Evolutionary conservation across 2,888 invertebrate species (phyloP).

Genomic region (Apamea sordens): DNA sequence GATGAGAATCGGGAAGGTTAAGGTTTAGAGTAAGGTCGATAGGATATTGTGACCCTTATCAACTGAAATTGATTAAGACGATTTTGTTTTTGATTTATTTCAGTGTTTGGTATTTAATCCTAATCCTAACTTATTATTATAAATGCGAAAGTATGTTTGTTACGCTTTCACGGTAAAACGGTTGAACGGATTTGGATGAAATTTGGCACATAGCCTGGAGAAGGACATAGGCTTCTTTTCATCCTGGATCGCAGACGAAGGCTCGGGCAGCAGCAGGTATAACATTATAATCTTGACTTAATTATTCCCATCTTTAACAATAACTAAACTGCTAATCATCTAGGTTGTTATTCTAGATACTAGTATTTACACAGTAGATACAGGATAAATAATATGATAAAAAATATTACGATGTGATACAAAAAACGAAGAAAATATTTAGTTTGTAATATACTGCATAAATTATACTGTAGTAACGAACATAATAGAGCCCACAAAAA

Average conservation of each 20-base stretch:
- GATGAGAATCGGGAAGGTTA: conserved; percentile 33
- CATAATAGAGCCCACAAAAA: neutral
- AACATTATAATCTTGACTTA: neutral
- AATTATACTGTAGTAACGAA: neutral
- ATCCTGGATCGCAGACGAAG: too few species aligned
- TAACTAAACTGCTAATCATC: neutral
- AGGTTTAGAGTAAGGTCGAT: conserved; percentile 30
- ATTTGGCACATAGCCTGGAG: too few species aligned
- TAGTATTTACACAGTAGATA: neutral
- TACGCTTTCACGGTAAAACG: too few species aligned
- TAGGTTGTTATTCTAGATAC: too few species aligned
- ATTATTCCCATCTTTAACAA: neutral
- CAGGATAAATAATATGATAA: neutral
- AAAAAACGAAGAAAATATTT: neutral
- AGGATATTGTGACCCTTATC: conserved; percentile 41
- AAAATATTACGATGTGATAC: neutral
- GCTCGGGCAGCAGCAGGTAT: too few species aligned
- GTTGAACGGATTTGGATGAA: too few species aligned
- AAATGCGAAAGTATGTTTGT: too few species aligned
- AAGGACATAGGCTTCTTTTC: too few species aligned
- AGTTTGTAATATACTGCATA: neutral
- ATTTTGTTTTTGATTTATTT: neutral
- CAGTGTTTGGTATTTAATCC: neutral
- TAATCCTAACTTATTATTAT: neutral
- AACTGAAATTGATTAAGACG: conserved; percentile 42